Evolutionary conservation across 2,888 invertebrate genomes (phyloP).

Genomic region (Lysandra coridon): DNA sequence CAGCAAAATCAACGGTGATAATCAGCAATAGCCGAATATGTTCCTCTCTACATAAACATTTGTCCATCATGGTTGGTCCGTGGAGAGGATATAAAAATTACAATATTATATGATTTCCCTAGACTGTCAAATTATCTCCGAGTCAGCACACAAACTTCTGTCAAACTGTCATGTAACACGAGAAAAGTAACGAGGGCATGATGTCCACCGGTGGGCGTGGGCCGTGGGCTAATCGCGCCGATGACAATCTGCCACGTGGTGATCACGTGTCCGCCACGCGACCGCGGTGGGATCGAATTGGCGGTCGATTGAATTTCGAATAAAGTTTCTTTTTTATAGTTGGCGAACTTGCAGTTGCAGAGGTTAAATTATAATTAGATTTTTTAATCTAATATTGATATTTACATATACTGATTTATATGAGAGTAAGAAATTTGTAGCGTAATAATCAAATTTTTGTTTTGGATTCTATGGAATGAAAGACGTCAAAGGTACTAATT

Average conservation of each 20-base stretch:
- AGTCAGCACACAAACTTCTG: neutral
- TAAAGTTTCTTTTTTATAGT: neutral
- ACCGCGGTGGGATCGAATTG: conserved; percentile 35
- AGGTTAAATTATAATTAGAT: neutral
- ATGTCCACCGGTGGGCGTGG: conserved; percentile 42
- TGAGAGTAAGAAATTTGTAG: too few species aligned
- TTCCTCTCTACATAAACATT: too few species aligned
- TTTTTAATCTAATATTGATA: neutral
- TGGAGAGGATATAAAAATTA: too few species aligned
- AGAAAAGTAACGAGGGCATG: conserved; percentile 43
- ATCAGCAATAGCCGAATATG: too few species aligned
- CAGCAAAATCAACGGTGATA: too few species aligned
- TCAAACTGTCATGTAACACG: conserved; percentile 57
- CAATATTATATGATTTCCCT: neutral
- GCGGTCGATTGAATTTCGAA: conserved; percentile 16
- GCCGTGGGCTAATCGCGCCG: conserved; percentile 73
- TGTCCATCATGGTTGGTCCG: too few species aligned
- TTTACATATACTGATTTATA: neutral
- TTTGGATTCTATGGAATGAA: too few species aligned
- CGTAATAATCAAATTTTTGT: too few species aligned
- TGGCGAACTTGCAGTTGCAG: neutral
- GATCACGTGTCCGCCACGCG: conserved; percentile 54
- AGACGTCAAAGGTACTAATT: too few species aligned
- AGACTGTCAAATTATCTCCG: neutral
- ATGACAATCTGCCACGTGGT: conserved; percentile 71